Evolutionary conservation across 1,140 invertebrate species (phyloP).

Genomic region (Lethocerus indicus): DNA sequence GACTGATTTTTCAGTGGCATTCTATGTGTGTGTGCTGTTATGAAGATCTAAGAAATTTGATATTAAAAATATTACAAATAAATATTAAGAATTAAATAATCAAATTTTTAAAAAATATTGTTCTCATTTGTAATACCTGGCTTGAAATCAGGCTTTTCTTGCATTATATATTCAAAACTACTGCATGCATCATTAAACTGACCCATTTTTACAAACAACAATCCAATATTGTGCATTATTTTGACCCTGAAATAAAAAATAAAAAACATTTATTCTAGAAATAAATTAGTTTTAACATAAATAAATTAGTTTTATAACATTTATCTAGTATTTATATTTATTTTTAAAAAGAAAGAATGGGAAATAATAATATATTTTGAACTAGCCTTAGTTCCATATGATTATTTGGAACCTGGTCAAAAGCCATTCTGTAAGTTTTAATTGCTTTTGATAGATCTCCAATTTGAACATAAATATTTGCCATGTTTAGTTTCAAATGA

Average conservation of each 20-base stretch:
- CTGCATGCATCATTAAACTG: constrained; percentile 90
- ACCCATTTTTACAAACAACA: constrained; percentile 88
- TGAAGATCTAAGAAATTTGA: too few species aligned
- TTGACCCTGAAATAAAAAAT: constrained; percentile 48
- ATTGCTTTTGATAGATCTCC: constrained; percentile 89
- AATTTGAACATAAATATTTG: constrained; percentile 92
- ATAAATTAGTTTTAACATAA: background rate
- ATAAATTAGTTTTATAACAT: too few species aligned
- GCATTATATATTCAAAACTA: constrained; percentile 97
- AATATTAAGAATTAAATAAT: too few species aligned
- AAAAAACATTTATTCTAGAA: background rate
- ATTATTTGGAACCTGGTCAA: constrained; percentile 84
- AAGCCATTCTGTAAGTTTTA: constrained; percentile 93
- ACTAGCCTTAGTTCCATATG: constrained; percentile 75
- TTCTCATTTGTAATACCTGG: constrained; percentile 29
- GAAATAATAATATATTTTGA: background rate
- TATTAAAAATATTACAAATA: too few species aligned
- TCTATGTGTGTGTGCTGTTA: too few species aligned
- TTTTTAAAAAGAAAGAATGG: background rate
- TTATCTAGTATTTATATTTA: background rate
- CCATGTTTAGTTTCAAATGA: constrained; percentile 92
- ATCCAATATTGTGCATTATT: constrained; percentile 97
- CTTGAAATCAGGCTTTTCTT: constrained; percentile 79
- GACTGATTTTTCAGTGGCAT: too few species aligned
- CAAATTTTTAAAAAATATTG: too few species aligned